Evolutionary conservation across 2,113 vertebrate genomes (phyloP).

Genomic region (Anoura caudifer): DNA sequence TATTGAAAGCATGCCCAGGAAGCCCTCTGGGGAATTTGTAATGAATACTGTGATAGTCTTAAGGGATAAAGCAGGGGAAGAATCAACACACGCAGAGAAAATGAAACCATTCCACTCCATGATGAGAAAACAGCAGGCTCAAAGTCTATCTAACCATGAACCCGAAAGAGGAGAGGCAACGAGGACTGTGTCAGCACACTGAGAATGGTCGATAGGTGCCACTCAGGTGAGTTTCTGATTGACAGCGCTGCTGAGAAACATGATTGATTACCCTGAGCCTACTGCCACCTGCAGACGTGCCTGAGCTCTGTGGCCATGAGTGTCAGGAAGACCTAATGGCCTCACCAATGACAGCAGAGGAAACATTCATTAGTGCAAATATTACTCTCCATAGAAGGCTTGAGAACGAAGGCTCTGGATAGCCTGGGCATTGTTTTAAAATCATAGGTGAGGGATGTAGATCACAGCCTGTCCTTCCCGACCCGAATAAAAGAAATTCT

Average conservation of each 20-base stretch:
- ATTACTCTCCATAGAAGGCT: neutral
- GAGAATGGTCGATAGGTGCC: constrained; percentile 19
- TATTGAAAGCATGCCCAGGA: constrained; percentile 17
- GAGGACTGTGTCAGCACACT: neutral
- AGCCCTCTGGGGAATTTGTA: neutral
- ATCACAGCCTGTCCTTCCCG: neutral
- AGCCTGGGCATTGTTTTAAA: neutral
- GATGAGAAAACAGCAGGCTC: constrained; percentile 66
- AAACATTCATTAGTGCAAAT: constrained; percentile 9
- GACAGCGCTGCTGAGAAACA: constrained; percentile 12
- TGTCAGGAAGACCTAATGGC: neutral
- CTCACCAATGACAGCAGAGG: neutral
- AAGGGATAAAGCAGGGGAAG: constrained; percentile 49
- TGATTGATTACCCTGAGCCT: constrained; percentile 37
- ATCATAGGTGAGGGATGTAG: neutral
- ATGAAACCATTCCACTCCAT: constrained; percentile 52
- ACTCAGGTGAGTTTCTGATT: constrained; percentile 44
- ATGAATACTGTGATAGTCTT: constrained; percentile 51
- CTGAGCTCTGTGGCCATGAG: neutral
- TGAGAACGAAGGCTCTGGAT: neutral
- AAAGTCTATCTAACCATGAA: constrained; percentile 11
- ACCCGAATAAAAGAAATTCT: neutral
- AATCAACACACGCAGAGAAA: constrained; percentile 58
- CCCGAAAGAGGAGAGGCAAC: neutral
- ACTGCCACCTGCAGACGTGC: neutral